phyloP scores from a whole-genome alignment of 2,888 invertebrate genomes.

The Aleiodes leptofemur region DNA sequence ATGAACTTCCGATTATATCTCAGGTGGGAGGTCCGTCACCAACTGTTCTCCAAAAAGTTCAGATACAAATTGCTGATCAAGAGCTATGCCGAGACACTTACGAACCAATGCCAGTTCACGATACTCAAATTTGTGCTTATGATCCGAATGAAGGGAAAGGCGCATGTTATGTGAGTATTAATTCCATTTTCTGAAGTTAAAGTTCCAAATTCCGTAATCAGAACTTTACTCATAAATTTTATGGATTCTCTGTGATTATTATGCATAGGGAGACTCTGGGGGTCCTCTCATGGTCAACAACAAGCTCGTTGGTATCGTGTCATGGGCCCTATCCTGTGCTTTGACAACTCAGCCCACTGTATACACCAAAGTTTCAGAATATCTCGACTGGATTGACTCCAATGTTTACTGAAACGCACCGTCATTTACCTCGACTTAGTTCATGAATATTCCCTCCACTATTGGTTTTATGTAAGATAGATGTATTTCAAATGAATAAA shows the following conservation, averaged over 20 bases:
- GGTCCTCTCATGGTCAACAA: slow-evolving; percentile 65
- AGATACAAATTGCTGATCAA: slow-evolving; percentile 77
- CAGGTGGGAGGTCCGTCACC: slow-evolving; percentile 62
- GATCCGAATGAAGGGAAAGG: slow-evolving; percentile 50
- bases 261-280: slow-evolving; percentile 66
- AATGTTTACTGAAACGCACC: slow-evolving; percentile 44
- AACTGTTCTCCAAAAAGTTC: slow-evolving; percentile 76
- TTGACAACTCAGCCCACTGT: slow-evolving; percentile 61
- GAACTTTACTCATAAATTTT: not conserved
- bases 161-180: slow-evolving; percentile 57
- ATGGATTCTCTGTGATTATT: not conserved
- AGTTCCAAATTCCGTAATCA: not conserved
- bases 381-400: slow-evolving; percentile 59
- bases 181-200: not conserved
- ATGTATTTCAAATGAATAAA: too few species aligned
- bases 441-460: too few species aligned
- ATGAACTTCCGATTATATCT: not conserved
- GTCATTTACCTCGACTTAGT: too few species aligned
- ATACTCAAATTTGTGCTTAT: slow-evolving; percentile 54
- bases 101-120: slow-evolving; percentile 45
- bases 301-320: slow-evolving; percentile 65
- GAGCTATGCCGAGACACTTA: slow-evolving; percentile 71
- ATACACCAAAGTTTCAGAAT: slow-evolving; percentile 62
- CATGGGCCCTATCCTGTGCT: slow-evolving; percentile 66
- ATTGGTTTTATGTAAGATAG: too few species aligned